Percentiles rank a stretch among this genome's conserved stretches.
Evolutionary conservation across 2,113 vertebrate genomes (phyloP).

Genomic region (Podiceps cristatus): DNA sequence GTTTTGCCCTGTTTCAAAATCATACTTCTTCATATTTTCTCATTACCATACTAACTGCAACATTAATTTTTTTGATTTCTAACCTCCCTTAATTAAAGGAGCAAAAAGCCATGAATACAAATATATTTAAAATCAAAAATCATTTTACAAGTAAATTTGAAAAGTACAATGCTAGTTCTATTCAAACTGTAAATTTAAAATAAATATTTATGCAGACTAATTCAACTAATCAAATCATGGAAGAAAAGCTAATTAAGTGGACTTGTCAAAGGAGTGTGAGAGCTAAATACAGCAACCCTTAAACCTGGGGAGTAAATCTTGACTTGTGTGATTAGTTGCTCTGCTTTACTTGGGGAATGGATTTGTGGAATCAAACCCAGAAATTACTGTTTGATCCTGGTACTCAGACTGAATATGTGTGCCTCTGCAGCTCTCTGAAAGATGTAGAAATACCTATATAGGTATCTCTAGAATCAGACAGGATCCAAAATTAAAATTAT

Average conservation of each 20-base stretch:
- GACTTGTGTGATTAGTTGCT: not conserved
- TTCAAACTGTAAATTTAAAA: slow-evolving; percentile 11
- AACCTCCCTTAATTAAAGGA: not conserved
- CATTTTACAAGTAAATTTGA: not conserved
- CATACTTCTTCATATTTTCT: not conserved
- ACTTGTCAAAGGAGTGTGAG: not conserved
- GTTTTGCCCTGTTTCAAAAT: not conserved
- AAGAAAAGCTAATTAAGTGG: slow-evolving; percentile 32
- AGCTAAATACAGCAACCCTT: not conserved
- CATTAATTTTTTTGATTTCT: not conserved
- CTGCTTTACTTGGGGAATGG: not conserved
- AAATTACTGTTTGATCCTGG: not conserved
- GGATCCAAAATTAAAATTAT: not conserved
- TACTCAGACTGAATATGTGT: not conserved
- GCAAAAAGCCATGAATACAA: not conserved
- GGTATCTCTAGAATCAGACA: not conserved
- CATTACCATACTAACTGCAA: not conserved
- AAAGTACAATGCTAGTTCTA: not conserved
- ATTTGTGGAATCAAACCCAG: not conserved
- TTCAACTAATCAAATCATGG: not conserved
- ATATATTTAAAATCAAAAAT: not conserved
- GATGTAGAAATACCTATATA: not conserved
- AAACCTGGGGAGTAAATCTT: not conserved
- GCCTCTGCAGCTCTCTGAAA: not conserved
- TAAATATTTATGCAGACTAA: slow-evolving; percentile 12